Percentiles rank a stretch among this genome's conserved stretches.
These are phyloP conservation scores for Plusia festucae DNA, from an alignment of 2,888 invertebrate genomes.

Conservation along the genomic window DNA sequence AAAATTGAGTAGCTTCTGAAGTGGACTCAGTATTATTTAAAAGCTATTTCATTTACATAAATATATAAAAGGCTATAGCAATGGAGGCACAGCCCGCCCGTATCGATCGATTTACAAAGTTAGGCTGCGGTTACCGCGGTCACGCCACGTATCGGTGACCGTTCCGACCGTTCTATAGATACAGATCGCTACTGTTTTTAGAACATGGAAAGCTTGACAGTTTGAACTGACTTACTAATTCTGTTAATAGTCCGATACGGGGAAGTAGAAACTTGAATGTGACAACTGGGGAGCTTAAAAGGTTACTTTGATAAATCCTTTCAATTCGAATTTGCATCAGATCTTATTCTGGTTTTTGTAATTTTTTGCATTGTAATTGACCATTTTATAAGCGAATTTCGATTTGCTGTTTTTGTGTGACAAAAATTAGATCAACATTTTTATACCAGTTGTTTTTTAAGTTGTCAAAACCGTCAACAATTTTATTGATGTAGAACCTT, in stretches of 20 bases:
- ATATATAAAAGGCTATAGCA: not conserved
- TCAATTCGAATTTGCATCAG: too few relatives aligned
- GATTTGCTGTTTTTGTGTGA: too few relatives aligned
- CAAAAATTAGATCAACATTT: too few relatives aligned
- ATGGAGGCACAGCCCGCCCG: conserved; percentile 4
- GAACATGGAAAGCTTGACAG: not conserved
- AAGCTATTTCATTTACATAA: not conserved
- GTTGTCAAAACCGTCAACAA: too few relatives aligned
- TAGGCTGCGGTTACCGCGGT: not conserved
- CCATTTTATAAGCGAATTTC: too few relatives aligned
- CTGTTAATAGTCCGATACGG: not conserved
- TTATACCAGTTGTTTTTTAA: too few relatives aligned
- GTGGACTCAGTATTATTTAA: too few relatives aligned
- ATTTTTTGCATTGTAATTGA: too few relatives aligned
- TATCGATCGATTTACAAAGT: conserved; percentile 4
- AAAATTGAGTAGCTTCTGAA: too few relatives aligned
- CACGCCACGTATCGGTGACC: not conserved
- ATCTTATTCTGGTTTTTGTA: too few relatives aligned
- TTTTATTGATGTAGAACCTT: too few relatives aligned
- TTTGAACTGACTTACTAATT: conserved; percentile 2
- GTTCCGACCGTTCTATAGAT: not conserved
- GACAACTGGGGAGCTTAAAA: not conserved
- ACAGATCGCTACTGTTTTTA: not conserved
- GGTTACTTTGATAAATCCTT: too few relatives aligned
- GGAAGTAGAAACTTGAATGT: not conserved